Conservation (phyloP, 2,888 invertebrate genomes). For the Monoplex corrugatus region DNA sequence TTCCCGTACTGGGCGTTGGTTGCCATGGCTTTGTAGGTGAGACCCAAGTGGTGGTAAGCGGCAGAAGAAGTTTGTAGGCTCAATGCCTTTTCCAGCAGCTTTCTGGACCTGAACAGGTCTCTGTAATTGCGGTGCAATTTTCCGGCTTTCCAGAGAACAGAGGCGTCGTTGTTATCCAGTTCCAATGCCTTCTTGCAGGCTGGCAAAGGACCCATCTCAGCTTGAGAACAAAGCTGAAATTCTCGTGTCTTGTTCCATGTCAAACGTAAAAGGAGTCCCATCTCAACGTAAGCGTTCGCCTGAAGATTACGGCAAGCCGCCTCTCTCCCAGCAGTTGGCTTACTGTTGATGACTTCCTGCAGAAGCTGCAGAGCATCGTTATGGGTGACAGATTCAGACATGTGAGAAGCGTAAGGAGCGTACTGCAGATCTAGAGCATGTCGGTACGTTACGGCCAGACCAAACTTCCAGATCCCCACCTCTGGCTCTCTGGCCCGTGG, state of each 20-base stretch:
- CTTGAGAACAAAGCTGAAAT: not conserved
- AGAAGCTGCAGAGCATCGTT: not conserved
- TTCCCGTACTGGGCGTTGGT: conserved; percentile 28
- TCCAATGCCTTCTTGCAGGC: conserved; percentile 35
- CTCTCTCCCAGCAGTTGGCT: not conserved
- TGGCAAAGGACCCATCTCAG: not conserved
- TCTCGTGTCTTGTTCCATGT: not conserved
- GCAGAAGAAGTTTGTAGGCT: conserved; percentile 22
- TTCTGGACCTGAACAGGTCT: not conserved
- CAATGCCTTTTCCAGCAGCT: conserved; percentile 29
- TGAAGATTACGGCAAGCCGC: not conserved
- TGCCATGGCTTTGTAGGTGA: conserved; percentile 42
- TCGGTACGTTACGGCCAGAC: conserved; percentile 35
- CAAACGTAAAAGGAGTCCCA: conserved; percentile 32
- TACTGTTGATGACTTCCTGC: not conserved
- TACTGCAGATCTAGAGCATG: conserved; percentile 1
- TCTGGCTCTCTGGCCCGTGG: conserved; percentile 34
- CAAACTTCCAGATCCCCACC: conserved; percentile 25
- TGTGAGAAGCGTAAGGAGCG: not conserved
- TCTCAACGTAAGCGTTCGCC: conserved; percentile 40
- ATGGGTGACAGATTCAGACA: not conserved
- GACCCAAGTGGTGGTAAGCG: conserved; percentile 43
- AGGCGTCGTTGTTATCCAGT: conserved; percentile 24
- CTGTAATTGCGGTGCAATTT: conserved; percentile 9
- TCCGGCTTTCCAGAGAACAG: conserved; percentile 39